Evolutionary conservation across 2,888 invertebrate genomes (phyloP).

Genomic region (Steinernema hermaphroditum): DNA sequence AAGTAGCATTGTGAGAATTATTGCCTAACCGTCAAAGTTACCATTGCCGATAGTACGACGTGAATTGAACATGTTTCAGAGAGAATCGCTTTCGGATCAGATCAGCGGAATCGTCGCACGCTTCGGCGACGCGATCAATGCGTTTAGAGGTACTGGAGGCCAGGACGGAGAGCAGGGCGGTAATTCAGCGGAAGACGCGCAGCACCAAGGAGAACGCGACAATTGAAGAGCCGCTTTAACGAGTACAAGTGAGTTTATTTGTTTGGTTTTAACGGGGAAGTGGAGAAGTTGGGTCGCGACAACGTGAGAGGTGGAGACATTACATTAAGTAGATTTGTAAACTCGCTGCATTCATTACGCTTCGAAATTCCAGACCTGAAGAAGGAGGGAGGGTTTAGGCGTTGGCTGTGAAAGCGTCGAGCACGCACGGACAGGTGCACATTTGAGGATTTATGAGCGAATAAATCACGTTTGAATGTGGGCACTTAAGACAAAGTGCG

Average conservation of each 20-base stretch:
- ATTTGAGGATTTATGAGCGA: no score
- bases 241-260: conserved; percentile 31
- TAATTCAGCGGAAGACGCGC: neutral
- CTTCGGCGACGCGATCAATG: neutral
- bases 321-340: conserved; percentile 4
- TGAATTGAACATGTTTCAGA: conserved; percentile 38
- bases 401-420: no score
- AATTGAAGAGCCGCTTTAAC: conserved; percentile 17
- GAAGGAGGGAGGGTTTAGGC: no score
- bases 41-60: conserved; percentile 33
- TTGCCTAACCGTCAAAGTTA: neutral
- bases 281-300: neutral
- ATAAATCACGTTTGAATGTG: no score
- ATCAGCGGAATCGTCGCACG: neutral
- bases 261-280: conserved; percentile 20
- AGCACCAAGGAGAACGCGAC: conserved; percentile 15
- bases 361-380: no score
- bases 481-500: no score
- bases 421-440: no score
- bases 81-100: neutral
- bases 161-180: neutral
- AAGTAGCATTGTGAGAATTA: neutral
- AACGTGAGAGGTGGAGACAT: conserved; percentile 22
- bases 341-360: no score
- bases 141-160: neutral